Evolutionary conservation across 2,888 invertebrate species (phyloP), one percentile per base, ranked within the genome.

Genomic region (Laothoe populi): DNA sequence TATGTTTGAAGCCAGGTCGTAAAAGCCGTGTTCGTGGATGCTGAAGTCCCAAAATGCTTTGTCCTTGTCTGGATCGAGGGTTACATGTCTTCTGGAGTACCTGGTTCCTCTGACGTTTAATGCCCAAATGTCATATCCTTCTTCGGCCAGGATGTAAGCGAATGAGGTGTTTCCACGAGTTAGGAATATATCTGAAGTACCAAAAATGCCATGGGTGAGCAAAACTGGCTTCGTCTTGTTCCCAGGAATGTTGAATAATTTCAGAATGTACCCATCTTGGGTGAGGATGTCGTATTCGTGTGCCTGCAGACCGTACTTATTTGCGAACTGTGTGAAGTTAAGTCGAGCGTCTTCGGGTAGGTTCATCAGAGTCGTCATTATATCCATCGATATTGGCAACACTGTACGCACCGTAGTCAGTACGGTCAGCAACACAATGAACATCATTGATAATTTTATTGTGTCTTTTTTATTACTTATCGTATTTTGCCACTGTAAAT

Each of bases 11-110:
- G 96, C 95, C 0, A 96, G 69, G 77, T 97, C 97, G 69, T 93
- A 93, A 21, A 82, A 70, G 0, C 95, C 96, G 79, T 95, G 95
- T 75, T 97, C 95, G 75, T 96, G 95, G 87, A 93, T 94, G 64
- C 94, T 94, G 69, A 92, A 94, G 53, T 88, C 67, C 94, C 94
- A 94, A 70, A 82, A 94, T 0, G 71, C 60, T 21, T 69, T 62
- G 53, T 93, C 86, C 0, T 44, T 66, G 53, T 83, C 74, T 0
- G 89, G 80, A 58, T 88, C 66, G 81, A 88, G 68, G 0, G 77
- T 78, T 0, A 71, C 66, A 72, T 96, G 96, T 10, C 82, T 83
- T 31, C 90, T 82, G 0, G 94, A 93, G 74, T 95, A 95, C 3
- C 83, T 87, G 71, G 94, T 95, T 4, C 96, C 96, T 61, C 96